Conservation (phyloP, 2,797 vertebrate species). For the Chaunax sp. region DNA sequence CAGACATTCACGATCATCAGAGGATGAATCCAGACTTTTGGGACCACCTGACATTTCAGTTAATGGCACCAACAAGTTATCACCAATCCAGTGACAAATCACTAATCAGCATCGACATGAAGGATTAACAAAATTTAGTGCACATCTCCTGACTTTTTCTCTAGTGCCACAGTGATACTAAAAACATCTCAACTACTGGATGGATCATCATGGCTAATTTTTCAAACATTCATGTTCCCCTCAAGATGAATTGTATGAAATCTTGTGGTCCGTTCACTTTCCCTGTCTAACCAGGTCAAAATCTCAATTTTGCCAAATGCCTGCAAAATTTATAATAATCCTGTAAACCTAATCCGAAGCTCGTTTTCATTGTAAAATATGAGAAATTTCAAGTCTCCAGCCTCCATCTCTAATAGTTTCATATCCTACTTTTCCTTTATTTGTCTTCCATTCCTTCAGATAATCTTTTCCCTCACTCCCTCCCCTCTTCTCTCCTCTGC, state of each 20-base stretch:
- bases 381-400: neutral
- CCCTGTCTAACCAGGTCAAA: neutral
- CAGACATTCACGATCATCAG: constrained; percentile 5
- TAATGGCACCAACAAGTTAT: neutral
- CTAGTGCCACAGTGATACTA: too few relatives aligned
- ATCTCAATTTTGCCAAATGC: neutral
- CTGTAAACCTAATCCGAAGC: neutral
- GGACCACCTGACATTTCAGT: neutral
- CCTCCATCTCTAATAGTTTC: constrained; percentile 1
- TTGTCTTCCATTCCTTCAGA: neutral
- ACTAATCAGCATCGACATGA: too few relatives aligned
- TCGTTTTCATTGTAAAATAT: too few relatives aligned
- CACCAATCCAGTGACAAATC: too few relatives aligned
- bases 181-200: too few relatives aligned
- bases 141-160: neutral
- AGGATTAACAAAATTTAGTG: too few relatives aligned
- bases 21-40: neutral
- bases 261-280: neutral
- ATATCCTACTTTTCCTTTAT: neutral
- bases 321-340: neutral
- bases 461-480: neutral
- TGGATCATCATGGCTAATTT: too few relatives aligned
- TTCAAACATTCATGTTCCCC: neutral
- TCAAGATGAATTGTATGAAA: neutral
- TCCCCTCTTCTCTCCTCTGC: constrained; percentile 2